Conservation (phyloP, 2,113 vertebrate genomes). For the Peromyscus californicus region DNA sequence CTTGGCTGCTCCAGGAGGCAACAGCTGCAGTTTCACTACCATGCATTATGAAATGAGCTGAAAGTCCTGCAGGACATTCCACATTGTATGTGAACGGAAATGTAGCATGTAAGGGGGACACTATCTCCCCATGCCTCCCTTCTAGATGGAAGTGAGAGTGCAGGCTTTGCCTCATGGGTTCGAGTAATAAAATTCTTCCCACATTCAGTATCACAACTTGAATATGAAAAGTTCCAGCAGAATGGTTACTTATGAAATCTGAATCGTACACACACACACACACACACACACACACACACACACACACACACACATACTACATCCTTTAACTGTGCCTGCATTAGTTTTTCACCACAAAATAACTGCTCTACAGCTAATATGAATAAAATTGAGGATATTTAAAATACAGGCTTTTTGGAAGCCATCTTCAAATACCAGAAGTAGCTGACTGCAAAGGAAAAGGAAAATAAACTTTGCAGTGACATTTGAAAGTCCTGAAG, state of each 20-base stretch:
- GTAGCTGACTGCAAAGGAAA: conserved; percentile 57
- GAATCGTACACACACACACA: background rate
- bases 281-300: background rate
- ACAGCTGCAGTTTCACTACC: background rate
- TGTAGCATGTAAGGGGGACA: background rate
- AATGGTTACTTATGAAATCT: conserved; percentile 65
- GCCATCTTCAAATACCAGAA: conserved; percentile 61
- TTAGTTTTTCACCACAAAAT: conserved; percentile 40
- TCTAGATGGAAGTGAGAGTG: background rate
- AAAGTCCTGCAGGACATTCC: background rate
- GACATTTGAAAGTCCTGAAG: background rate
- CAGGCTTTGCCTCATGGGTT: background rate
- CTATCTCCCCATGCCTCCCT: background rate
- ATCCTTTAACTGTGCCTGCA: conserved; percentile 15
- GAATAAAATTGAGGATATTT: conserved; percentile 54
- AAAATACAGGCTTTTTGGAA: conserved; percentile 56
- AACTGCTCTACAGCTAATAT: background rate
- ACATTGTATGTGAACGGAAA: background rate
- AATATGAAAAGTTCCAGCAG: conserved; percentile 54
- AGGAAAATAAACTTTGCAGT: conserved; percentile 36
- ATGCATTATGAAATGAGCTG: background rate
- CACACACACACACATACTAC: background rate
- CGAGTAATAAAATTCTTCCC: conserved; percentile 38
- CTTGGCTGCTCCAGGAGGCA: background rate
- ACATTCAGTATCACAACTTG: background rate